Conservation (phyloP, 2,888 invertebrate species). For the Campoplex nolae region DNA sequence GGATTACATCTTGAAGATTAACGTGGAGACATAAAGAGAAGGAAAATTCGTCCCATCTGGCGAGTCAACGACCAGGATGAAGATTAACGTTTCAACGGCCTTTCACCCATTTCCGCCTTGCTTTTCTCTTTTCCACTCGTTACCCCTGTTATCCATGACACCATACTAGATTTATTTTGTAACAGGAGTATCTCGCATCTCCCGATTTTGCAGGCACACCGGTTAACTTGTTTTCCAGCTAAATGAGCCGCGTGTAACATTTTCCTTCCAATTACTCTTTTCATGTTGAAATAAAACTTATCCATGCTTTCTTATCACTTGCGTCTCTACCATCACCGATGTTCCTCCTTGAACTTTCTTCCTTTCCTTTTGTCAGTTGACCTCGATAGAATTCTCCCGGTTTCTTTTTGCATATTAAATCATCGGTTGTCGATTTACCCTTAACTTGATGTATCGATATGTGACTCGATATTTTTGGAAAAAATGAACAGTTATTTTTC, state of each 20-base stretch:
- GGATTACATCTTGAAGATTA: conserved; percentile 64
- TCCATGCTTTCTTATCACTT: background rate
- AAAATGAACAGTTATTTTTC: background rate
- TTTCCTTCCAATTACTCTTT: conserved; percentile 32
- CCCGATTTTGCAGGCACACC: conserved; percentile 8
- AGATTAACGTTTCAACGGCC: conserved; percentile 59
- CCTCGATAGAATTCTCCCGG: background rate
- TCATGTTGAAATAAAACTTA: conserved; percentile 8
- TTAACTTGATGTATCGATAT: too few species aligned
- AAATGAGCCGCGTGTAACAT: conserved; percentile 28
- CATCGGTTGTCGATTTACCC: background rate
- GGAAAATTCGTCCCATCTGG: conserved; percentile 55
- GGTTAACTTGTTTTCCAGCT: conserved; percentile 31
- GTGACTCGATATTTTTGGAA: conserved; percentile 31
- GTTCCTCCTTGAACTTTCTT: background rate
- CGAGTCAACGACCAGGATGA: conserved; percentile 41
- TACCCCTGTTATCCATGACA: conserved; percentile 1
- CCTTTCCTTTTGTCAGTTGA: background rate
- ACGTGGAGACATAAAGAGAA: conserved; percentile 24
- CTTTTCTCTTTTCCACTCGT: conserved; percentile 22
- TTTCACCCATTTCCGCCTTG: conserved; percentile 31
- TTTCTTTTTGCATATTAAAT: background rate
- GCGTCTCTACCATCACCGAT: background rate
- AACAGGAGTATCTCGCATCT: conserved; percentile 32
- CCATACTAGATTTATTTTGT: conserved; percentile 24